phyloP scores from a whole-genome alignment of 2,113 vertebrate species.

The Nycticebus coucang region DNA sequence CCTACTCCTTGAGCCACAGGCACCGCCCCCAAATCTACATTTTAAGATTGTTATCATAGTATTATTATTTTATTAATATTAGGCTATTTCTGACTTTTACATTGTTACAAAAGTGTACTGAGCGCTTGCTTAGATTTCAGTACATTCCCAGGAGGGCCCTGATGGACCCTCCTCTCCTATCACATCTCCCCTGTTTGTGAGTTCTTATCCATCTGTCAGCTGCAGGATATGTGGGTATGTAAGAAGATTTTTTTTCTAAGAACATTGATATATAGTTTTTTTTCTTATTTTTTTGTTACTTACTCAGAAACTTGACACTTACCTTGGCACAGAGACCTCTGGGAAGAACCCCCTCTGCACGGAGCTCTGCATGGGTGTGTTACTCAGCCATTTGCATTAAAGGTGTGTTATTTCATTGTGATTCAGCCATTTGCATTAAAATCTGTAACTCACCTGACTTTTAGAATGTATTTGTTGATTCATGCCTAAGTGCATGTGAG shows the following conservation, averaged over 20 bases:
- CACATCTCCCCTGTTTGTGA: fast-evolving
- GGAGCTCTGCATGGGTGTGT: background rate
- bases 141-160: background rate
- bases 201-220: background rate
- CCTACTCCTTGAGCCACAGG: too few species aligned
- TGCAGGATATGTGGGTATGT: background rate
- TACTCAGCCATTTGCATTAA: background rate
- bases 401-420: background rate
- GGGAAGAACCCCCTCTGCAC: background rate
- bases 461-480: background rate
- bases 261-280: background rate
- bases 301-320: background rate
- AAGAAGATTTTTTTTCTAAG: background rate
- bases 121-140: background rate
- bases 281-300: background rate
- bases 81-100: background rate
- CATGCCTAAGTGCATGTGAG: background rate
- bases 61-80: background rate
- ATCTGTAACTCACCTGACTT: background rate
- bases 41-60: background rate
- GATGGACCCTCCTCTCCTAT: background rate
- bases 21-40: background rate
- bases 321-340: background rate
- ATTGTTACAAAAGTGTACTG: background rate
- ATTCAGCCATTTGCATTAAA: background rate